These are phyloP conservation scores for Ochlodes sylvanus DNA, from an alignment of 2,888 invertebrate genomes.

Conservation along the genomic window DNA sequence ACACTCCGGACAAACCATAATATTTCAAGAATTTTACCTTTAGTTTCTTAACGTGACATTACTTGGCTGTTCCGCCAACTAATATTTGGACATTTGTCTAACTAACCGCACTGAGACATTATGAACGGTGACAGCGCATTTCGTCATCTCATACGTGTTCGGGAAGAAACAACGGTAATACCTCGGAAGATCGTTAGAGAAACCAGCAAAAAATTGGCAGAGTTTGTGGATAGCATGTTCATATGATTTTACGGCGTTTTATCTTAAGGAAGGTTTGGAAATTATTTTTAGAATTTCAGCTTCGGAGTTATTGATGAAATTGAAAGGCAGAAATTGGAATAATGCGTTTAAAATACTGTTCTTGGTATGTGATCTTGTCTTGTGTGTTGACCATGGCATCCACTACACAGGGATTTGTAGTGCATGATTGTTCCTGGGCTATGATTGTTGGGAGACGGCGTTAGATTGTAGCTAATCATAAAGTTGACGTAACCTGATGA, in stretches of 20 bases:
- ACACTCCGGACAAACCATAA: not conserved
- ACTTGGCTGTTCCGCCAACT: slow-evolving; percentile 36
- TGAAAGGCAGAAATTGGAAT: no score
- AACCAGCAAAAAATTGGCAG: slow-evolving; percentile 11
- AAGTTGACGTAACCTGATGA: no score
- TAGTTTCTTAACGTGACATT: not conserved
- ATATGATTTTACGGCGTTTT: slow-evolving; percentile 1
- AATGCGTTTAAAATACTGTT: no score
- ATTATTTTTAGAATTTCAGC: not conserved
- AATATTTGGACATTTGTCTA: slow-evolving; percentile 56
- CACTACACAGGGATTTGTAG: no score
- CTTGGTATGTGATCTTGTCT: no score
- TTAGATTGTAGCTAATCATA: no score
- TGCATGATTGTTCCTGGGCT: no score
- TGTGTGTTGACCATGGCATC: no score
- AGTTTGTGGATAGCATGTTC: slow-evolving; percentile 5
- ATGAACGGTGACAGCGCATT: slow-evolving; percentile 58
- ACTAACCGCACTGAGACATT: slow-evolving; percentile 55
- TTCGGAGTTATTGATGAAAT: not conserved
- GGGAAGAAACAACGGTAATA: slow-evolving; percentile 35
- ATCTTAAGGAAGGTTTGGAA: not conserved
- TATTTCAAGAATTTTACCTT: not conserved
- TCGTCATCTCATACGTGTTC: slow-evolving; percentile 54
- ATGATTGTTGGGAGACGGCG: no score
- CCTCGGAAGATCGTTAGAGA: slow-evolving; percentile 11